These are phyloP conservation scores for Chaetogeoica ovagalla DNA, from an alignment of 2,888 invertebrate genomes.

Conservation along the genomic window DNA sequence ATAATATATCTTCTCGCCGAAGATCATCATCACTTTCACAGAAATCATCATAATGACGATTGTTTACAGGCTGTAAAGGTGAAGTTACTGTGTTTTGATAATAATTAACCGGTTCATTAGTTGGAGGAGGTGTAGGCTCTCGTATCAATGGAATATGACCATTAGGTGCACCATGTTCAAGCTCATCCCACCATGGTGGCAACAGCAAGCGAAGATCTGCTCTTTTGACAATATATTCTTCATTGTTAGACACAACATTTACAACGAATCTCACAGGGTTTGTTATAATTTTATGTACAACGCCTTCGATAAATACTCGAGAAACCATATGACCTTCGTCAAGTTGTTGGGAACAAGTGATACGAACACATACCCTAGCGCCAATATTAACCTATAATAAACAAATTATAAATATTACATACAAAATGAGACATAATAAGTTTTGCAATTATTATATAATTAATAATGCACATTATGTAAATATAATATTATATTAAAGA, in stretches of 20 bases:
- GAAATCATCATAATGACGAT: conserved; percentile 70
- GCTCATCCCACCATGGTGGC: conserved; percentile 96
- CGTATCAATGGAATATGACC: conserved; percentile 57
- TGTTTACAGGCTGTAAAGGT: conserved; percentile 62
- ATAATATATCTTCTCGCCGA: conserved; percentile 81
- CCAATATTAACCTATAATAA: conserved; percentile 47
- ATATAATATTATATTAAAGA: neutral
- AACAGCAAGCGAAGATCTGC: conserved; percentile 87
- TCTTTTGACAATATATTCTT: conserved; percentile 75
- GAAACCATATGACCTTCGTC: conserved; percentile 61
- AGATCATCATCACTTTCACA: conserved; percentile 90
- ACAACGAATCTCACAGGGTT: conserved; percentile 73
- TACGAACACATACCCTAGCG: conserved; percentile 69
- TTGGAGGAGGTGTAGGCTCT: conserved; percentile 52
- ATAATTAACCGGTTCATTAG: conserved; percentile 42
- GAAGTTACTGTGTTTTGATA: conserved; percentile 65
- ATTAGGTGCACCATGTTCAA: conserved; percentile 62
- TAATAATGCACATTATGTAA: neutral
- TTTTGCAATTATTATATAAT: too few species aligned
- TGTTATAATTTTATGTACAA: conserved; percentile 71
- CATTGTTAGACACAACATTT: conserved; percentile 63
- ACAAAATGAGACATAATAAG: neutral
- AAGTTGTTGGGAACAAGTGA: conserved; percentile 60
- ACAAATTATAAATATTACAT: neutral
- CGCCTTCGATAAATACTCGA: conserved; percentile 82